A percentile compares a stretch with the other conserved stretches of the same genome.
phyloP scores from a whole-genome alignment of 35 echinoderm and acorn worm genomes.

The Patiria miniata region DNA sequence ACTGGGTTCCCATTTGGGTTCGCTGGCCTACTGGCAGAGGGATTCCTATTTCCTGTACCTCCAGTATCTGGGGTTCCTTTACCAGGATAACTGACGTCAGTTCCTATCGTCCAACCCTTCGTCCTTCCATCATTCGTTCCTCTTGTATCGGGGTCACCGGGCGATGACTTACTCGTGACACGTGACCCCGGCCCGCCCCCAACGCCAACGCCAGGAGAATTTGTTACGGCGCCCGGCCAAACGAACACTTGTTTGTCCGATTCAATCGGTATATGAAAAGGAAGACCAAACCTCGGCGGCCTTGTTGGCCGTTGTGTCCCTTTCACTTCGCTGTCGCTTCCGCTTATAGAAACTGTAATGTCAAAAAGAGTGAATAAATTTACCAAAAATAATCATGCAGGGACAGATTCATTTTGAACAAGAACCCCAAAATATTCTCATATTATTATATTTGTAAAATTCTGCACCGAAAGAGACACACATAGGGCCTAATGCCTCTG shows the following conservation, averaged over 20 bases:
- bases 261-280: background rate
- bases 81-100: background rate
- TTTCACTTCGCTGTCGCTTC: too few relatives aligned
- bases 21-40: background rate
- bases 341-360: too few relatives aligned
- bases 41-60: background rate
- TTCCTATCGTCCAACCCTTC: background rate
- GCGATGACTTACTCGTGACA: background rate
- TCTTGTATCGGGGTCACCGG: background rate
- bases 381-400: too few relatives aligned
- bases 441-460: too few relatives aligned
- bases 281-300: background rate
- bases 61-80: background rate
- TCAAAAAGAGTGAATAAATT: too few relatives aligned
- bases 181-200: background rate
- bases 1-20: background rate
- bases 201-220: background rate
- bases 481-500: too few relatives aligned
- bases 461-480: too few relatives aligned
- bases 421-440: too few relatives aligned
- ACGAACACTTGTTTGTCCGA: background rate
- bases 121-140: background rate
- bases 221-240: background rate
- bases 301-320: too few relatives aligned
- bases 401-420: too few relatives aligned